Conservation (phyloP, 2,797 vertebrate genomes). For the Pipistrellus pipistrellus region DNA sequence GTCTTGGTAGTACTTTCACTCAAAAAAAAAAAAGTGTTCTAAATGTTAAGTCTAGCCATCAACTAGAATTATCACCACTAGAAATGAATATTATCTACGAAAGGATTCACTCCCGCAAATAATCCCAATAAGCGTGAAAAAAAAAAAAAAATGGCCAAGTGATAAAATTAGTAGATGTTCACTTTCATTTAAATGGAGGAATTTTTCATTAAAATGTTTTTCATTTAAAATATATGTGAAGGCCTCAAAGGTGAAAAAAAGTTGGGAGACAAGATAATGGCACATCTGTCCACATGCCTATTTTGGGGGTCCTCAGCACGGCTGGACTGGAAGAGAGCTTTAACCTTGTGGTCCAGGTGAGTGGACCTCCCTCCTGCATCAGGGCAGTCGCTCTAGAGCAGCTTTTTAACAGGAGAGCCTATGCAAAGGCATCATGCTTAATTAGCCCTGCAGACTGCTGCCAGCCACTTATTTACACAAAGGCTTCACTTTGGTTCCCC, state of each 20-base stretch:
- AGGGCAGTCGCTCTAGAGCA: neutral
- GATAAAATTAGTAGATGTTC: neutral
- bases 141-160: neutral
- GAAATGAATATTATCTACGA: neutral
- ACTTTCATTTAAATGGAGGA: slow-evolving; percentile 15
- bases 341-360: neutral
- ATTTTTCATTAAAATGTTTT: slow-evolving; percentile 28
- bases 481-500: neutral
- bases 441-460: neutral
- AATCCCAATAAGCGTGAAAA: neutral
- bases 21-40: neutral
- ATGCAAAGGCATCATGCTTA: neutral
- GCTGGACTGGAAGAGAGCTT: neutral
- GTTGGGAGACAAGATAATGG: neutral
- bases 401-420: neutral
- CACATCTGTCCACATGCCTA: neutral
- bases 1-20: neutral
- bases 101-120: neutral
- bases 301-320: neutral
- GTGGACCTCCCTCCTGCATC: neutral
- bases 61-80: slow-evolving; percentile 22
- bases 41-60: neutral
- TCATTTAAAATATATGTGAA: slow-evolving; percentile 38
- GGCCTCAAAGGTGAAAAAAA: slow-evolving; percentile 23
- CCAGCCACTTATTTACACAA: neutral